Percentiles rank a stretch among this genome's conserved stretches.
phyloP scores from a whole-genome alignment of 2,113 vertebrate species.

The Oryzias woworae region DNA sequence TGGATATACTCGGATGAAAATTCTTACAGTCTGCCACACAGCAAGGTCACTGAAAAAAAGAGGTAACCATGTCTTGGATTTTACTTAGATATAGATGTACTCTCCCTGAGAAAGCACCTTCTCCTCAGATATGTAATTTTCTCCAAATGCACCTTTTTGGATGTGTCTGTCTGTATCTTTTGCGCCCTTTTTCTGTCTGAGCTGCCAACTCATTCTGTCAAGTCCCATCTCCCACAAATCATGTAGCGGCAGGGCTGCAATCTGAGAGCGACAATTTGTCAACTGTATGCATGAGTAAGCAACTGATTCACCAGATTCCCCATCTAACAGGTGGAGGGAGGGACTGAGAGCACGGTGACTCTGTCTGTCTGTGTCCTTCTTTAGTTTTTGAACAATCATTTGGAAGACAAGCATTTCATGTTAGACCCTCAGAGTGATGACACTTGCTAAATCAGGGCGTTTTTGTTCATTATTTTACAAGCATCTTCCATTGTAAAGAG shows the following conservation, averaged over 20 bases:
- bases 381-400: constrained; percentile 14
- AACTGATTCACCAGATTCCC: constrained; percentile 76
- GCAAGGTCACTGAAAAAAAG: constrained; percentile 67
- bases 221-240: constrained; percentile 71
- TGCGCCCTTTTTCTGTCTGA: constrained; percentile 70
- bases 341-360: constrained; percentile 12
- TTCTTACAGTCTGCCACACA: constrained; percentile 47
- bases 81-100: constrained; percentile 29
- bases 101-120: constrained; percentile 23
- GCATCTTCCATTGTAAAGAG: too few relatives aligned
- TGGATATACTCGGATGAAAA: constrained; percentile 6
- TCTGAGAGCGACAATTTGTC: constrained; percentile 78
- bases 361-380: constrained; percentile 2
- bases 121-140: constrained; percentile 75
- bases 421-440: constrained; percentile 21
- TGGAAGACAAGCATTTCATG: constrained; percentile 13
- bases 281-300: constrained; percentile 78
- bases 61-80: constrained; percentile 52
- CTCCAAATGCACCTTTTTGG: constrained; percentile 71
- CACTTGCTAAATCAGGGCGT: constrained; percentile 23
- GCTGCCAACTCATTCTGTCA: constrained; percentile 64
- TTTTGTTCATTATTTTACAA: background rate
- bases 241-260: constrained; percentile 54
- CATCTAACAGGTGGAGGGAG: constrained; percentile 63
- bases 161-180: constrained; percentile 62